Conservation (phyloP, 2,113 vertebrate species). For the Chaetops frenatus region DNA sequence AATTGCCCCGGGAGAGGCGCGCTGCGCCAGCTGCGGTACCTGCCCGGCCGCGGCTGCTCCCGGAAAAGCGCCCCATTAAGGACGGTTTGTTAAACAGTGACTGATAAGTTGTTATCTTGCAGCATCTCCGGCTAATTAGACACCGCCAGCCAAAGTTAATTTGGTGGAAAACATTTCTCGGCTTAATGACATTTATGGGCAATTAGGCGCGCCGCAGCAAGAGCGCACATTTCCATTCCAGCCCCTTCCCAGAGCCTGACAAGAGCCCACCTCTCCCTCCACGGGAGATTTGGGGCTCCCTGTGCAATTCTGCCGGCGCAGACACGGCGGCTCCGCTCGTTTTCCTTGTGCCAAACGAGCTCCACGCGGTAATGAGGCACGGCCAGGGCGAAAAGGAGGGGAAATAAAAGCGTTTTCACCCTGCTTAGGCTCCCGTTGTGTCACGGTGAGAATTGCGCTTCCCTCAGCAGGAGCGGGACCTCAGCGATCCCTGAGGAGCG, state of each 20-base stretch:
- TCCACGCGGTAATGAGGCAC: slow-evolving; percentile 55
- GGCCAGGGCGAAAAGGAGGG: not conserved
- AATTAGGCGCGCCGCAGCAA: slow-evolving; percentile 70
- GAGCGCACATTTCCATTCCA: slow-evolving; percentile 52
- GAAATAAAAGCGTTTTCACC: not conserved
- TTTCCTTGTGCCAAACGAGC: slow-evolving; percentile 41
- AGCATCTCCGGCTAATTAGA: slow-evolving; percentile 76
- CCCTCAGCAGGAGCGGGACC: not conserved
- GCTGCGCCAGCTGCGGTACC: slow-evolving; percentile 59
- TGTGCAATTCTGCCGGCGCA: slow-evolving; percentile 35
- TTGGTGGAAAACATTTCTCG: slow-evolving; percentile 80
- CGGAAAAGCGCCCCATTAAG: slow-evolving; percentile 48
- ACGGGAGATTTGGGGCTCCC: slow-evolving; percentile 59
- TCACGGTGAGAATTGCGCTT: not conserved
- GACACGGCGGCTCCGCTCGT: slow-evolving; percentile 56
- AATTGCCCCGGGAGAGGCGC: slow-evolving; percentile 44
- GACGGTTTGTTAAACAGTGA: slow-evolving; percentile 62
- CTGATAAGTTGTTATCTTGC: slow-evolving; percentile 69
- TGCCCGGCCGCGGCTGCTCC: slow-evolving; percentile 10
- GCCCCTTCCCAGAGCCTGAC: slow-evolving; percentile 59
- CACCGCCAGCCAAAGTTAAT: slow-evolving; percentile 76
- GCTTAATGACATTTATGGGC: slow-evolving; percentile 82
- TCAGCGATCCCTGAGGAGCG: not conserved
- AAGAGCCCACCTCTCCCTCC: slow-evolving; percentile 53
- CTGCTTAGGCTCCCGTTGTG: not conserved